These are phyloP conservation scores for Hoplodrina blanda DNA, from an alignment of 2,888 invertebrate genomes.

Conservation along the genomic window DNA sequence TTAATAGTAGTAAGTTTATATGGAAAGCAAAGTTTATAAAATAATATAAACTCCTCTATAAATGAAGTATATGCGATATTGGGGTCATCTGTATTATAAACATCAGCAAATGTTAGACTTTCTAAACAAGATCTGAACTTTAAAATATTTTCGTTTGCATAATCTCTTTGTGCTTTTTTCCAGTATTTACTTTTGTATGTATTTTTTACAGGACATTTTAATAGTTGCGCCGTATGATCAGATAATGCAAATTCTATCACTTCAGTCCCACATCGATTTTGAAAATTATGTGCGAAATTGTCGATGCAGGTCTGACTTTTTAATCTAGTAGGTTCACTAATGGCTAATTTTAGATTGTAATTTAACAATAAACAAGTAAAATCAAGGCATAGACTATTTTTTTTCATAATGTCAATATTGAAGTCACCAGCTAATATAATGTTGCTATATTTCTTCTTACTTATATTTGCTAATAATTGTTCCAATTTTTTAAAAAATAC, in stretches of 20 bases:
- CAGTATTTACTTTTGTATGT: not conserved
- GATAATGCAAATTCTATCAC: not conserved
- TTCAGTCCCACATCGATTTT: not conserved
- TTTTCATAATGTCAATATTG: not conserved
- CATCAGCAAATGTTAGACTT: constrained; percentile 4
- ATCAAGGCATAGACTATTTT: not conserved
- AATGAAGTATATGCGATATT: constrained; percentile 1
- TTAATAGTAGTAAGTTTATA: not conserved
- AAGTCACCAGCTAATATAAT: not conserved
- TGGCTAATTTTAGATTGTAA: not conserved
- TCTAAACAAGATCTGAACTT: constrained; percentile 4
- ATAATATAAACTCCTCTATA: not conserved
- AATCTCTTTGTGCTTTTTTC: not conserved
- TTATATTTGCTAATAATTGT: not conserved
- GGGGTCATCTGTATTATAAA: constrained; percentile 3
- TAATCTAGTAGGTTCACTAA: not conserved
- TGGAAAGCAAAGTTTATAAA: constrained; percentile 7
- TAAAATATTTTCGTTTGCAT: not conserved
- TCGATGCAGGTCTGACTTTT: not conserved
- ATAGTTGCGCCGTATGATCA: not conserved
- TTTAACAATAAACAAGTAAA: not conserved
- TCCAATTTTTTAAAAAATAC: not conserved
- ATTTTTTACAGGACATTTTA: constrained; percentile 4
- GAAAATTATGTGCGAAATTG: not conserved
- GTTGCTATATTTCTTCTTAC: not conserved